Base-by-base conservation (phyloP, 2,797 vertebrate genomes). In the Margarornis squamiger region DNA sequence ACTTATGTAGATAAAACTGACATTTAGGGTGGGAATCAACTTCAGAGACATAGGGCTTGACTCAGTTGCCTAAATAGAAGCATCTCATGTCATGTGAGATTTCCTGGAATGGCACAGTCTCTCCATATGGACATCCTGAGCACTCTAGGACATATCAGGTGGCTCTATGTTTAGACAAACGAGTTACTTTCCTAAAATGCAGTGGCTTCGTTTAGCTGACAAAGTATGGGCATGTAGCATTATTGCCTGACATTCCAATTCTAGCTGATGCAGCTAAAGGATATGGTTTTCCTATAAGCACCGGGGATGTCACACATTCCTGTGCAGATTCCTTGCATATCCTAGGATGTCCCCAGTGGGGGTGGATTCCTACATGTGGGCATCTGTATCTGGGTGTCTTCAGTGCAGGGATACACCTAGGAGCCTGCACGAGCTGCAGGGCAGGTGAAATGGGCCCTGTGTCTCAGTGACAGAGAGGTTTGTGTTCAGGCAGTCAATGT, bases 1-100 rank as follows among this genome's bases (percentile, higher is more conserved):
- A 79, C 48, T 87, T 92, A 90, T 55, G 66, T 13, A 81, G 93
- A 79, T 88, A 92, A 89, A 88, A 84, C 23, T 90, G 74, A 85
- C 68, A 71, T 73, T 93, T 89, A 92, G 68, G 52, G 18, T 71
- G 43, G n/a, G 29, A 96, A 89, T 76, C 48, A 66, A 4, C 43
- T 89, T 86, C 5, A 2, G 48, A 85, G 80, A 62, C 55, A 14
- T 7, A 52, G 32, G 10, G 6, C 29, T 94, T 85, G 67, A 87
- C 43, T 93, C 22, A 17, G 24, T 36, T 78, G 16, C 39, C 45
- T 79, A 59, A 91, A 88, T 4, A 86, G 62, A 88, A 84, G 16
- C 27, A 49, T 86, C 20, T 79, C 2, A 6, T 27, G 22, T 36
- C 30, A 51, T 36, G 20, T 75, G 83, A 72, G 86, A 43, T 55